Percentiles rank a stretch among this genome's conserved stretches.
These are phyloP conservation scores for Phyllotreta cruciferae DNA, from an alignment of 2,888 invertebrate species.

Conservation along the genomic window DNA sequence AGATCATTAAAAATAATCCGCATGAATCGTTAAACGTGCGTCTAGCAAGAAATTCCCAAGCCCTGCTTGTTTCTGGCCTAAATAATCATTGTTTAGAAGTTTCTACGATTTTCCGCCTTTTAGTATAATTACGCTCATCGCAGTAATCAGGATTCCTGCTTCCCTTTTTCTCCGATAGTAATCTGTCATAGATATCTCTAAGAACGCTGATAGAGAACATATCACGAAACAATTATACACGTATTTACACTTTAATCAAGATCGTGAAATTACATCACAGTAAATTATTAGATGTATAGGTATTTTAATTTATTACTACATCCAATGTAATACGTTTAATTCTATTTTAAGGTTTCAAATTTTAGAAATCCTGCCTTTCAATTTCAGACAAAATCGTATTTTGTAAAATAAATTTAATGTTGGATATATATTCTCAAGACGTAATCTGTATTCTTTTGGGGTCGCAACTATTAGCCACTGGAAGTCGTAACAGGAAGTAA, in stretches of 20 bases:
- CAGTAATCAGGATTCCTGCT: slow-evolving; percentile 20
- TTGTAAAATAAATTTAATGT: too few relatives aligned
- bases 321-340: too few relatives aligned
- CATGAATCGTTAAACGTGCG: slow-evolving; percentile 9
- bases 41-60: slow-evolving; percentile 8
- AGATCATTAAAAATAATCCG: slow-evolving; percentile 7
- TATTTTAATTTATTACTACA: too few relatives aligned
- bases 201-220: neutral
- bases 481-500: too few relatives aligned
- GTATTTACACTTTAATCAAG: neutral
- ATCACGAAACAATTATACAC: slow-evolving; percentile 20
- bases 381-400: too few relatives aligned
- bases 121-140: slow-evolving; percentile 27
- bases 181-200: slow-evolving; percentile 17
- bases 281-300: too few relatives aligned
- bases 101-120: slow-evolving; percentile 26
- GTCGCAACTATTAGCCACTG: too few relatives aligned
- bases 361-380: too few relatives aligned
- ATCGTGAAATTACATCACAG: too few relatives aligned
- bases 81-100: slow-evolving; percentile 21
- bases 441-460: too few relatives aligned
- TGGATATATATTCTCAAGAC: too few relatives aligned
- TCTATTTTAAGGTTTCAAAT: too few relatives aligned
- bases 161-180: slow-evolving; percentile 14
- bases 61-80: slow-evolving; percentile 4